These are phyloP conservation scores for Tragulus kanchil DNA, from an alignment of 2,113 vertebrate species.

Conservation along the genomic window DNA sequence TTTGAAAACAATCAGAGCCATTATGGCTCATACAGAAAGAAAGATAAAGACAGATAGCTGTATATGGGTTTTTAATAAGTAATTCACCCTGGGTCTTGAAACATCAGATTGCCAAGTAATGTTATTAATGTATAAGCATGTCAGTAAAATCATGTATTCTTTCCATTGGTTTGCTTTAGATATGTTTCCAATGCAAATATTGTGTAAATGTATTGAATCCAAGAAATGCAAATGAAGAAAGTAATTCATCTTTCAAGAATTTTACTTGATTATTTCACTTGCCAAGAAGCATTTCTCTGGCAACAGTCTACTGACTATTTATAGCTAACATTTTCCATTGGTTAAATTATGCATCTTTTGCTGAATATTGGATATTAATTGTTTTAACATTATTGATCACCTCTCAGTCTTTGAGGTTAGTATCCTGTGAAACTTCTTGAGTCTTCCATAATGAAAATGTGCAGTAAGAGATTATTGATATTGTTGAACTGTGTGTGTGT, in stretches of 20 bases:
- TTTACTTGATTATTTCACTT: constrained; percentile 89
- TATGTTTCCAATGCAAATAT: constrained; percentile 90
- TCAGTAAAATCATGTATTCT: constrained; percentile 89
- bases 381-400: constrained; percentile 84
- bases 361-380: constrained; percentile 88
- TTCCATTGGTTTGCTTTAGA: constrained; percentile 88
- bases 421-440: constrained; percentile 76
- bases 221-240: constrained; percentile 88
- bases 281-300: constrained; percentile 87
- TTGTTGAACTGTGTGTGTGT: neutral
- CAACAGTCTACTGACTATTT: constrained; percentile 87
- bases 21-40: constrained; percentile 94
- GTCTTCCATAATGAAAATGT: constrained; percentile 43
- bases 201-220: constrained; percentile 88
- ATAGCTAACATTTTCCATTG: constrained; percentile 87
- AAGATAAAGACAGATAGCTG: constrained; percentile 95
- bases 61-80: constrained; percentile 96
- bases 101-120: constrained; percentile 94
- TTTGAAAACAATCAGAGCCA: constrained; percentile 97
- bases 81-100: constrained; percentile 94
- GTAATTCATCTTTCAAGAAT: constrained; percentile 88
- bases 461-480: constrained; percentile 15
- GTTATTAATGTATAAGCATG: constrained; percentile 95
- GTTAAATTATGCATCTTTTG: constrained; percentile 86
- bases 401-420: constrained; percentile 79